These are phyloP conservation scores for Augochlorella aurata DNA, from an alignment of 2,888 invertebrate genomes.

Conservation along the genomic window DNA sequence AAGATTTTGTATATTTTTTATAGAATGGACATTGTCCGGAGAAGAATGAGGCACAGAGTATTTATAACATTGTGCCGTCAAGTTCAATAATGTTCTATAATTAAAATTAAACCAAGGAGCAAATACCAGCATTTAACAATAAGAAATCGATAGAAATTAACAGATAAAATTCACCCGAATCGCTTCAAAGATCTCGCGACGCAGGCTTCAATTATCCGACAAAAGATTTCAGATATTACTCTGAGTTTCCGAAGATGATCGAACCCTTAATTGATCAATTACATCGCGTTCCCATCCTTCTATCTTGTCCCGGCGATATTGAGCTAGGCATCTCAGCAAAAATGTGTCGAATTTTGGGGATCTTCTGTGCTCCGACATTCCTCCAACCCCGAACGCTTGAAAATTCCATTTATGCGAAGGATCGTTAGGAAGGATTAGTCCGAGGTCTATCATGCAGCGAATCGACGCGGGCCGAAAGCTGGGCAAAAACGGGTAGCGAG, in stretches of 20 bases:
- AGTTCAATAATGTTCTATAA: too few relatives aligned
- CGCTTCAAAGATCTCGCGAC: neutral
- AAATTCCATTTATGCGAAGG: constrained; percentile 31
- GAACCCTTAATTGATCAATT: constrained; percentile 18
- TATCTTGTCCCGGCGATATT: neutral
- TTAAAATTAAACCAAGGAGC: too few relatives aligned
- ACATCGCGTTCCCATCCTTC: too few relatives aligned
- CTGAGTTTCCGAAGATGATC: too few relatives aligned
- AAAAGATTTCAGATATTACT: too few relatives aligned
- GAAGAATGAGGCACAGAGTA: too few relatives aligned
- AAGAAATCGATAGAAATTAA: too few relatives aligned
- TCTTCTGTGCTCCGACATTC: neutral
- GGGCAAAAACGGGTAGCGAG: neutral
- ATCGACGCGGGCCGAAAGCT: constrained; percentile 6
- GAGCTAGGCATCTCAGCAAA: constrained; percentile 25
- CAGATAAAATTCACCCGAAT: neutral
- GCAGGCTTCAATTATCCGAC: neutral
- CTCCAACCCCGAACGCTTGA: constrained; percentile 1
- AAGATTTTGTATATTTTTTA: too few relatives aligned
- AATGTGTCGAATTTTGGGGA: constrained; percentile 23
- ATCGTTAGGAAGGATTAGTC: constrained; percentile 6
- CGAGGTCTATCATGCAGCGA: constrained; percentile 23
- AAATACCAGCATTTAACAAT: too few relatives aligned
- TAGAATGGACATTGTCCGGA: too few relatives aligned
- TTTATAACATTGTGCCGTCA: too few relatives aligned